A percentile compares a stretch with the other conserved stretches of the same genome.
Conservation (phyloP, 2,113 vertebrate species). For the Calyptomena viridis region DNA sequence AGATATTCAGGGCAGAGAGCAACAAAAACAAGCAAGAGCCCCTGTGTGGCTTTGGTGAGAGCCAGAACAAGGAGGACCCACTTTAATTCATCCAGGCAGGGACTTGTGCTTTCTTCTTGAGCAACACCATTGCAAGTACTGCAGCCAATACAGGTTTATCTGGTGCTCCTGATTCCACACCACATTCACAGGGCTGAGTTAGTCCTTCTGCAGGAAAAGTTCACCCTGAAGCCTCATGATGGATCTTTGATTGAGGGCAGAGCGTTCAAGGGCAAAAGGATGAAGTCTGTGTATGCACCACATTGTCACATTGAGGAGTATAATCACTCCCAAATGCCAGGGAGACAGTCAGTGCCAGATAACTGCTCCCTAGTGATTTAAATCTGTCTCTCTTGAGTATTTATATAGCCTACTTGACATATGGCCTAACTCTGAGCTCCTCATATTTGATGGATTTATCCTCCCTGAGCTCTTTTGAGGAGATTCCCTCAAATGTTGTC, state of each 20-base stretch:
- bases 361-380: not conserved
- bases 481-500: not conserved
- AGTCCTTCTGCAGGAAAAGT: not conserved
- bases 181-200: not conserved
- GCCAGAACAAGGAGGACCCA: not conserved
- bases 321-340: slow-evolving; percentile 1
- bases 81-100: not conserved
- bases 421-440: not conserved
- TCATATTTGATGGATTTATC: not conserved
- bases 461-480: not conserved
- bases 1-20: not conserved
- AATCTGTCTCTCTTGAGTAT: not conserved
- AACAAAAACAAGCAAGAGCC: not conserved
- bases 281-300: not conserved
- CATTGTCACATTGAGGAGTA: not conserved
- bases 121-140: not conserved
- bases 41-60: not conserved
- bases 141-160: not conserved
- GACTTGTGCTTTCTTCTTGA: not conserved
- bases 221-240: not conserved
- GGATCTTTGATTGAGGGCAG: not conserved
- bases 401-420: not conserved
- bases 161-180: not conserved
- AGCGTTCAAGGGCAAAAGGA: not conserved
- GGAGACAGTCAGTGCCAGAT: not conserved